Conservation (phyloP, 2,113 vertebrate genomes). For the Pseudorectes ferrugineus region DNA sequence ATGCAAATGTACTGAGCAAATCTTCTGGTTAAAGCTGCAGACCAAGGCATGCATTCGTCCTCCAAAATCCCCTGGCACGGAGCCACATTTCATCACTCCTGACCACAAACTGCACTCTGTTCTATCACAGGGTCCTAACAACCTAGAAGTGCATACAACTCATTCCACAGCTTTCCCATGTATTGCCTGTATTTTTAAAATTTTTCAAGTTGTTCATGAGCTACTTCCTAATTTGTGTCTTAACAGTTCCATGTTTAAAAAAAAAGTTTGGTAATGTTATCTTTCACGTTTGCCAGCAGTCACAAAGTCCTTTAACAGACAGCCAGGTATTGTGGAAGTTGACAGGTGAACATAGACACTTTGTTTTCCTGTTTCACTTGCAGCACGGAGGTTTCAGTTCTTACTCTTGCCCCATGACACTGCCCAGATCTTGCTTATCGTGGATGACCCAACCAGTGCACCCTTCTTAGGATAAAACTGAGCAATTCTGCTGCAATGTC, state of each 20-base stretch:
- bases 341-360: accelerated
- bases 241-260: not conserved
- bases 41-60: not conserved
- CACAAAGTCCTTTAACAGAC: not conserved
- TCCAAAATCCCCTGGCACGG: not conserved
- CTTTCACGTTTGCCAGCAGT: not conserved
- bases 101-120: not conserved
- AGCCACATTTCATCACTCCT: not conserved
- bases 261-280: not conserved
- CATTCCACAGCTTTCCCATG: not conserved
- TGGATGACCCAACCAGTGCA: accelerated
- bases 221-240: not conserved
- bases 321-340: not conserved
- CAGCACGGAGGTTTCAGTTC: not conserved
- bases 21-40: not conserved
- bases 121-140: not conserved
- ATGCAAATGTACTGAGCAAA: not conserved
- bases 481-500: not conserved
- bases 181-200: not conserved
- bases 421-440: not conserved
- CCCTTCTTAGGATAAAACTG: not conserved
- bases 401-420: not conserved
- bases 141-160: not conserved
- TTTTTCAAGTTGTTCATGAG: not conserved
- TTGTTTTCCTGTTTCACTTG: not conserved